These are phyloP conservation scores for Gobionotothen gibberifrons DNA, from an alignment of 2,797 vertebrate species.

Conservation along the genomic window DNA sequence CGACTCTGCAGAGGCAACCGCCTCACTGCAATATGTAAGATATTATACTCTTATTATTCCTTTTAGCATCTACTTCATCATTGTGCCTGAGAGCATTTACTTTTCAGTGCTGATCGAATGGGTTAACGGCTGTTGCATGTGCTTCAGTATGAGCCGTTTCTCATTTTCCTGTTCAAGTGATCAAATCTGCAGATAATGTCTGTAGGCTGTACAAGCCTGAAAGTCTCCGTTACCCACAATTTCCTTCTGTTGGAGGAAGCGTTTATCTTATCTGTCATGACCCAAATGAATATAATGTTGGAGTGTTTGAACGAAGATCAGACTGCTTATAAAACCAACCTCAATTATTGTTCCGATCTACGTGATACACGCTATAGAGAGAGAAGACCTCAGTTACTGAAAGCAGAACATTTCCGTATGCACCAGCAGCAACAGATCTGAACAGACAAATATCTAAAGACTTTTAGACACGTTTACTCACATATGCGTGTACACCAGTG, in stretches of 20 bases:
- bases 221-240: conserved; percentile 50
- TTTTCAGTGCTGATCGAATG: neutral
- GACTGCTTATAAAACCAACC: neutral
- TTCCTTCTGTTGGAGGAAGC: conserved; percentile 52
- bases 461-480: neutral
- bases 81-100: neutral
- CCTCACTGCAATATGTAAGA: neutral
- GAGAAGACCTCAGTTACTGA: neutral
- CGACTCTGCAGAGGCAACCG: neutral
- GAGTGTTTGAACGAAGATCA: conserved; percentile 29
- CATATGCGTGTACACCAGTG: neutral
- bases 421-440: conserved; percentile 6
- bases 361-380: neutral
- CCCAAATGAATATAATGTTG: conserved; percentile 34
- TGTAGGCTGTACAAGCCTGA: conserved; percentile 48
- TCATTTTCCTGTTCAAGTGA: conserved; percentile 47
- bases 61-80: neutral
- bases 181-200: conserved; percentile 51
- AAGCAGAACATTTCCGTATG: neutral
- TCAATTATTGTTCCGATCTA: conserved; percentile 23
- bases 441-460: conserved; percentile 3
- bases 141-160: conserved; percentile 31
- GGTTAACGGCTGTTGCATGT: conserved; percentile 36
- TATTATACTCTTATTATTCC: neutral
- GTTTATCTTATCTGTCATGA: conserved; percentile 51